Percentiles rank a stretch among this genome's conserved stretches.
Conservation (phyloP, 2,113 vertebrate genomes). For the Ictidomys tridecemlineatus region DNA sequence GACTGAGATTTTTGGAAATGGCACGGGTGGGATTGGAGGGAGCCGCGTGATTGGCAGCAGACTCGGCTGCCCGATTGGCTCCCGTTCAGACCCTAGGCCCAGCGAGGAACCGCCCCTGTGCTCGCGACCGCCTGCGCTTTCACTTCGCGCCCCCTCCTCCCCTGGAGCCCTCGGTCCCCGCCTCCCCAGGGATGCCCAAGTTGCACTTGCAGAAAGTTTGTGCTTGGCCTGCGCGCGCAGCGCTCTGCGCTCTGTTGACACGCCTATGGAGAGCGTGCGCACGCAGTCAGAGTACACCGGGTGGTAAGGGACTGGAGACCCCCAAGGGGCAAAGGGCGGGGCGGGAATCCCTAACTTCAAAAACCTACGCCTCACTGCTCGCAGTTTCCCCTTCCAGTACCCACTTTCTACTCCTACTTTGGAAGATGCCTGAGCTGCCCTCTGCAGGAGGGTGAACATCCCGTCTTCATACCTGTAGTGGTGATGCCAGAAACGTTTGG, state of each 20-base stretch:
- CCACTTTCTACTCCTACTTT: not conserved
- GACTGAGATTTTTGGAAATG: conserved; percentile 96
- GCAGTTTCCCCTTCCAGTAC: not conserved
- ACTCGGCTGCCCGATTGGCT: conserved; percentile 96
- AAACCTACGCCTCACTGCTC: not conserved
- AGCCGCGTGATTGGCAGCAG: conserved; percentile 97
- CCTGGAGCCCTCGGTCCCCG: conserved; percentile 78
- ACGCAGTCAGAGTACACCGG: not conserved
- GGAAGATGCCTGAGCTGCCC: not conserved
- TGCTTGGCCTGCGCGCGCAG: conserved; percentile 84
- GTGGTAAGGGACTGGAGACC: not conserved
- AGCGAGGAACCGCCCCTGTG: conserved; percentile 95
- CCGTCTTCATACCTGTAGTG: not conserved
- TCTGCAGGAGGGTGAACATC: not conserved
- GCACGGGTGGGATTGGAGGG: conserved; percentile 98
- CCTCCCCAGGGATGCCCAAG: conserved; percentile 85
- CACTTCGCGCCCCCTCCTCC: conserved; percentile 82
- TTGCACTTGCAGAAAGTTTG: conserved; percentile 93
- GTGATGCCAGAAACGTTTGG: conserved; percentile 31
- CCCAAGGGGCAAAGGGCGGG: not conserved
- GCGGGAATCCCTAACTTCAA: not conserved
- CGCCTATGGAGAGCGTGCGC: not conserved
- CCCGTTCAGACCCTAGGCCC: conserved; percentile 94
- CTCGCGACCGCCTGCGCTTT: conserved; percentile 86
- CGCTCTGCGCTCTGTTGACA: not conserved